Evolutionary conservation across 2,888 invertebrate genomes (phyloP), one percentile per base, ranked within the genome.

Genomic region (Xanthia togata): DNA sequence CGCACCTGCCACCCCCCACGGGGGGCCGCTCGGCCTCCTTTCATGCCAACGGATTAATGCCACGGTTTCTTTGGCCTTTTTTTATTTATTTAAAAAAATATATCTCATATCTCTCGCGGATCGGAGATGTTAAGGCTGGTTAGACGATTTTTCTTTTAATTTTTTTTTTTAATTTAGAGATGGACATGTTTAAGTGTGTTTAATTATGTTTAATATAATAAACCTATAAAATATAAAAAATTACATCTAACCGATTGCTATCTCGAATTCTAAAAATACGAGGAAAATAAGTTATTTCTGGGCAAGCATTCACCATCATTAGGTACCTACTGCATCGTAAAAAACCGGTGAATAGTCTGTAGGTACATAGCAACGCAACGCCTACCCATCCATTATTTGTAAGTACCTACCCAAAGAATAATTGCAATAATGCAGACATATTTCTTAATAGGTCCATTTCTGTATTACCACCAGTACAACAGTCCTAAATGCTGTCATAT

Each of bases 1-100:
- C 92, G 92, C 95, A 95, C 95, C 95, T 95, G 95, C 94, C 94
- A 91, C 89, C 92, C 93, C 95, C 95, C 91, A 83, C 92, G 93
- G 78, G 94, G 87, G 93, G 85, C 86, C 89, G 86, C 91, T 89
- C 90, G 90, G 92, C 88, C 91, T 92, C 89, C 90, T 89, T 88
- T 89, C 85, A 88, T 77, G 88, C 92, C 94, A 93, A 93, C 94
- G 94, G 94, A 95, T 95, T 95, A 95, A 95, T 93, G 93, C 92
- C 91, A 92, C 90, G 89, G 79, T 84, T 77, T 73, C 90, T 92
- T 91, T 89, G 88, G 89, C 89, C 75, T 81, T 89, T 90, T 90
- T 90, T 89, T 85, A 74, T 53, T 75, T 82, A 87, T 87, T 89
- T 90, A 89, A 90, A 91, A 87, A 76, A 68, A 74, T 38, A 79